Base-by-base conservation (phyloP, 1,140 invertebrate genomes). In the Thaumatotibia leucotreta region DNA sequence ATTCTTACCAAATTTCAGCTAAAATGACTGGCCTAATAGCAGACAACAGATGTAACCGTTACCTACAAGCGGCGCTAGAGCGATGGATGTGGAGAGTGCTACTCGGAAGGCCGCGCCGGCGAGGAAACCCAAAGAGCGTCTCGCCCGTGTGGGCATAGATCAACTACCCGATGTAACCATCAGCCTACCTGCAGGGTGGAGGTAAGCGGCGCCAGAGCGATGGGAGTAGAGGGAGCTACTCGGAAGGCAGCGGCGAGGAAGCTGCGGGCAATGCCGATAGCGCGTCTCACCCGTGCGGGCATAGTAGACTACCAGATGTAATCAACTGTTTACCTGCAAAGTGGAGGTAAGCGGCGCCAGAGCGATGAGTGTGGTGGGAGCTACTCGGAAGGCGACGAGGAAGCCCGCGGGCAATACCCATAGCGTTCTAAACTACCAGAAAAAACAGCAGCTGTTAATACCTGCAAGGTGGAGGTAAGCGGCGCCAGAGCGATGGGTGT, bases 351-450 rank as follows among this genome's bases (percentile, higher is more conserved):
- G 23, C 0, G 87, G 87, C 9, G 83, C 87, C 1, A 89, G 14
- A 0, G 87, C 76, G 10, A 89, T 87, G 3, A 86, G 79, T 23
- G 80, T 80, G 1, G 87, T 87, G 0, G 87, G 87, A 8, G 87
- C 77, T 0, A 84, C 83, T 8, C 83, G 68, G 71, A 92, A 88
- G 1, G 91, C 88, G 8, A 89, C 88, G 27, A 91, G 75, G 72
- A 92, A 86, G 22, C 91, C 91, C 61, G 89, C 89, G n/a, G 91
- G 88, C 20, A 89, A 10, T 6, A 89, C 91, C 61, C 91, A 86
- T 33, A 83, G 67, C 9, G 88, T 84, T 14, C 83, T 83, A n/a
- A n/a, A n/a, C n/a, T n/a, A n/a, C n/a, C n/a, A n/a, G n/a, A n/a
- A n/a, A n/a, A n/a, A n/a, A n/a, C n/a, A n/a, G n/a, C n/a, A n/a